These are phyloP conservation scores for Rhinogobius similis DNA, from an alignment of 2,113 vertebrate genomes.

Conservation along the genomic window DNA sequence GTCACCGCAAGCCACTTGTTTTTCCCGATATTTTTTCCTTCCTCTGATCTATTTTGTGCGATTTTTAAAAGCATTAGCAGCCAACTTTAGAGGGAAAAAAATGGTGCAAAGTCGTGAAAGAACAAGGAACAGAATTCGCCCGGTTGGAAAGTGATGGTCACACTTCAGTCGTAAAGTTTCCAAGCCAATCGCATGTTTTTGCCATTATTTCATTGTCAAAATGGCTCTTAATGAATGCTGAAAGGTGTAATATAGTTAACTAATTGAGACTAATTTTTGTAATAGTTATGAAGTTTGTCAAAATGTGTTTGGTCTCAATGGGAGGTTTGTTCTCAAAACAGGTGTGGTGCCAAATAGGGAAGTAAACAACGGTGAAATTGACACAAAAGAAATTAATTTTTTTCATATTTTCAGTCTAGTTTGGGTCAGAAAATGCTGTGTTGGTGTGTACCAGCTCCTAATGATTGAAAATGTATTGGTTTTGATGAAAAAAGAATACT, in stretches of 20 bases:
- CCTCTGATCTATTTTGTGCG: constrained; percentile 10
- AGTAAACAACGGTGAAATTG: background rate
- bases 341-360: background rate
- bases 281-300: background rate
- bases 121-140: background rate
- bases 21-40: constrained; percentile 27
- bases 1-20: constrained; percentile 43
- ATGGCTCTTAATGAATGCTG: background rate
- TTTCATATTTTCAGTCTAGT: background rate
- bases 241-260: background rate
- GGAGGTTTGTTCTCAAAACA: background rate
- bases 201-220: background rate
- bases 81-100: constrained; percentile 3
- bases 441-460: background rate
- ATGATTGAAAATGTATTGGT: too few species aligned
- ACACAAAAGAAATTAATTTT: background rate
- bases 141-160: constrained; percentile 9
- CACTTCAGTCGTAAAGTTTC: background rate
- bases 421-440: background rate
- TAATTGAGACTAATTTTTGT: constrained; percentile 1
- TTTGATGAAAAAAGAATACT: too few species aligned
- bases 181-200: background rate
- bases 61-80: background rate
- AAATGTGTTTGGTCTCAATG: background rate
- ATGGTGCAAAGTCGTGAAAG: background rate